These are phyloP conservation scores for Ctenodactylus gundi DNA, from an alignment of 2,113 vertebrate species.

Conservation along the genomic window DNA sequence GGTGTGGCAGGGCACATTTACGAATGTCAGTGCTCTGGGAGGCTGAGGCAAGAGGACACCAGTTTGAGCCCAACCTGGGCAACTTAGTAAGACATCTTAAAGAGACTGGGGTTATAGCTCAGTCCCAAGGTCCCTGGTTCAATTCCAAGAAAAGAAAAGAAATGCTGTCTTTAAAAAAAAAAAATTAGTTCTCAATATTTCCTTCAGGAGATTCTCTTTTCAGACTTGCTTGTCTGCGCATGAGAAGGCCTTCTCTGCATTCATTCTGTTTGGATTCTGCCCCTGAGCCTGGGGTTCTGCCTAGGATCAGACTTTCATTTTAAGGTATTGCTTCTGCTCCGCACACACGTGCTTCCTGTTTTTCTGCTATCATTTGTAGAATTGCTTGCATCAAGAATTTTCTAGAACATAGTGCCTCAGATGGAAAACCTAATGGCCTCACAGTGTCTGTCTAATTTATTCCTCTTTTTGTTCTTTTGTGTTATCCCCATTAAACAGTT, in stretches of 20 bases:
- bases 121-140: too few species aligned
- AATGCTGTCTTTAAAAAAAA: too few species aligned
- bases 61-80: too few species aligned
- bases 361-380: slow-evolving; percentile 44
- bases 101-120: too few species aligned
- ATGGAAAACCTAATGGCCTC: slow-evolving; percentile 41
- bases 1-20: too few species aligned
- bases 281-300: slow-evolving; percentile 19
- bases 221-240: not conserved
- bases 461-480: slow-evolving; percentile 34
- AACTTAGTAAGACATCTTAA: too few species aligned
- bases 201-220: not conserved
- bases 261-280: slow-evolving; percentile 23
- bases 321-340: not conserved
- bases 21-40: too few species aligned
- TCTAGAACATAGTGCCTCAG: slow-evolving; percentile 24
- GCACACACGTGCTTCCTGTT: not conserved
- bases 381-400: slow-evolving; percentile 47
- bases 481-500: not conserved
- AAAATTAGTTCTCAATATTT: not conserved
- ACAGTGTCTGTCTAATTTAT: slow-evolving; percentile 7
- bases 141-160: too few species aligned
- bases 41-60: too few species aligned
- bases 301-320: slow-evolving; percentile 8
- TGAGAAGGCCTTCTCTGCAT: slow-evolving; percentile 23